Base-by-base conservation (phyloP, 2,888 invertebrate genomes). In the Halictus quadricinctus region DNA sequence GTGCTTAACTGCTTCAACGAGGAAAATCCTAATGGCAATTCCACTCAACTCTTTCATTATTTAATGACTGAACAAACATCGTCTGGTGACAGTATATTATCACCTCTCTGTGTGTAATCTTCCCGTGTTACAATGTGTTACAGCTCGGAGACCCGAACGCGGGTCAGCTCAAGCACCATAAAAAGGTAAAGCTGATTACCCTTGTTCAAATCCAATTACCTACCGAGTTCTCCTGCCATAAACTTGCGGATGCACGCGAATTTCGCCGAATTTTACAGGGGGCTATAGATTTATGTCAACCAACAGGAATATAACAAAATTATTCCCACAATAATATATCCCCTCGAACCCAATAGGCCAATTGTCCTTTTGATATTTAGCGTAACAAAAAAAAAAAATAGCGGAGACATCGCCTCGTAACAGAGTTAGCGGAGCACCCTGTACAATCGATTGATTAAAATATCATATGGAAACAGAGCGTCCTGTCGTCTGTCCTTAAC, bases 181-280 rank as follows among this genome's bases (percentile, higher is more conserved):
- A 58, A 58, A 58, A 58, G 54, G 54, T 58, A 58, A 58, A 58
- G 54, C n/a, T 58, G 54, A 58, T 58, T 58, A 58, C 54, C 54
- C 54, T 58, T 58, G 54, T 58, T n/a, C 54, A 58, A 10, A 58
- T 10, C n/a, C 54, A 58, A 58, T 58, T 58, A 58, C 54, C n/a
- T n/a, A n/a, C 54, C 54, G 54, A n/a, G 1, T 58, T 58, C 54
- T n/a, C 54, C 54, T 58, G 54, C 54, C n/a, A 58, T 21, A 21
- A 21, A 58, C n/a, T n/a, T 58, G 54, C n/a, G 54, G 54, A 58
- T 58, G 54, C 54, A 58, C 54, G n/a, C n/a, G 54, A 58, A 58
- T 58, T 58, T 58, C 54, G 54, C 54, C 54, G 54, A 58, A 58
- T 58, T 58, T 58, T 58, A n/a, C n/a, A 18, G 10, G n/a, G 10